Evolutionary conservation across 2,888 invertebrate species (phyloP).

Genomic region (Ditula angustiorana): DNA sequence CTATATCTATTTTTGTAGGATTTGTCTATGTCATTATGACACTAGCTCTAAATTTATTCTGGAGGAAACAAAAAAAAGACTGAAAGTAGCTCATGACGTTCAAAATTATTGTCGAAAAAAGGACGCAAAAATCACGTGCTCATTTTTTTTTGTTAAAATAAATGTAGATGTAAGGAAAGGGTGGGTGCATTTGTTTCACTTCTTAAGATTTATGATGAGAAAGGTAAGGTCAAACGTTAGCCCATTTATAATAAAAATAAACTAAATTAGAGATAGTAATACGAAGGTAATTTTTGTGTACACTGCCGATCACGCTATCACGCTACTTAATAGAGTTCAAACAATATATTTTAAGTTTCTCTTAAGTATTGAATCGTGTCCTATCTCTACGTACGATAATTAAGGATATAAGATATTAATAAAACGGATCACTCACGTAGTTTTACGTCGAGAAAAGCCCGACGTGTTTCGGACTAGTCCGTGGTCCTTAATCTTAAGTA

Average conservation of each 20-base stretch:
- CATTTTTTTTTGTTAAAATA: not conserved
- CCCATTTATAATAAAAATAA: slow-evolving; percentile 20
- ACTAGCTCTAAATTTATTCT: not conserved
- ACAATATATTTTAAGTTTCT: too few relatives aligned
- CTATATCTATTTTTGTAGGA: not conserved
- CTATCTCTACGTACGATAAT: too few relatives aligned
- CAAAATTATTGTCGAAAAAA: not conserved
- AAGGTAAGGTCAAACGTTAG: not conserved
- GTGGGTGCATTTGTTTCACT: not conserved
- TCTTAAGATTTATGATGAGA: not conserved
- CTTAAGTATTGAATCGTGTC: too few relatives aligned
- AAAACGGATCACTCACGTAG: too few relatives aligned
- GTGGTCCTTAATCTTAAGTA: too few relatives aligned
- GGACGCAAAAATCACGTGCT: not conserved
- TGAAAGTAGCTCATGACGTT: not conserved
- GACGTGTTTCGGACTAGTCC: too few relatives aligned
- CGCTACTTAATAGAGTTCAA: not conserved
- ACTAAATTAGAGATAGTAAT: slow-evolving; percentile 21
- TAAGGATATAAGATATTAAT: too few relatives aligned
- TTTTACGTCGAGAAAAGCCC: too few relatives aligned
- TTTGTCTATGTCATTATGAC: not conserved
- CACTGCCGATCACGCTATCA: slow-evolving; percentile 21
- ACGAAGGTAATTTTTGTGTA: slow-evolving; percentile 11
- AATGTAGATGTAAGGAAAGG: not conserved
- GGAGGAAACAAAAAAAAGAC: slow-evolving; percentile 1